These are phyloP conservation scores for Rhodeus uyekii DNA, from an alignment of 2,797 vertebrate species.

Conservation along the genomic window DNA sequence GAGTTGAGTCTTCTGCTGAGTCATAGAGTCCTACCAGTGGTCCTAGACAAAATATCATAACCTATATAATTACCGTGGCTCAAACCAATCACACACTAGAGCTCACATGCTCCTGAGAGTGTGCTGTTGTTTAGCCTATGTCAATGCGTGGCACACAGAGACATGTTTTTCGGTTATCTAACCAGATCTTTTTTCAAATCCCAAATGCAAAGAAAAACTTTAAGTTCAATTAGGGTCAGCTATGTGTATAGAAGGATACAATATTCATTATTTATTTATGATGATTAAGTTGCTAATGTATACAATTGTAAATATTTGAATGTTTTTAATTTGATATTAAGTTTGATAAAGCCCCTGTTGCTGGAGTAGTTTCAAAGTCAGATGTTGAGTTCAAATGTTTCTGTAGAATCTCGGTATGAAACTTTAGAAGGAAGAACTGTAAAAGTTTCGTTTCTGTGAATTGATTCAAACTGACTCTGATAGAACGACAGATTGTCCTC, in stretches of 20 bases:
- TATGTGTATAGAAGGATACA: background rate
- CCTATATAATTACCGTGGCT: conserved; percentile 17
- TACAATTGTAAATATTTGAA: background rate
- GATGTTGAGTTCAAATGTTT: background rate
- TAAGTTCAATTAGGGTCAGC: background rate
- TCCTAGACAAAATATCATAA: conserved; percentile 3
- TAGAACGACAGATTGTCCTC: background rate
- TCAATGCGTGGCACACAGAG: background rate
- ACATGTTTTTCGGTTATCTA: conserved; percentile 9
- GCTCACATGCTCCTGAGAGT: conserved; percentile 29
- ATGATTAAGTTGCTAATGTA: background rate
- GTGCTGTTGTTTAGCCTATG: background rate
- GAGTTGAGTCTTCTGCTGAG: conserved; percentile 12
- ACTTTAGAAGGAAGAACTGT: background rate
- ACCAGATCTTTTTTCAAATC: background rate
- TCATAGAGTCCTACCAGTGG: conserved; percentile 20
- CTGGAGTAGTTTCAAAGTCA: background rate
- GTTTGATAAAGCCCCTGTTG: background rate
- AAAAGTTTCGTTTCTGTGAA: background rate
- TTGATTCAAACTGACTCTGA: background rate
- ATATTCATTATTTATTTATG: background rate
- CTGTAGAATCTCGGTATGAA: background rate
- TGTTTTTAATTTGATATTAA: background rate
- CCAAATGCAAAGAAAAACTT: background rate
- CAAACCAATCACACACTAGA: conserved; percentile 21